These are phyloP conservation scores for Macrophya alboannulata DNA, from an alignment of 2,888 invertebrate species.

Conservation along the genomic window DNA sequence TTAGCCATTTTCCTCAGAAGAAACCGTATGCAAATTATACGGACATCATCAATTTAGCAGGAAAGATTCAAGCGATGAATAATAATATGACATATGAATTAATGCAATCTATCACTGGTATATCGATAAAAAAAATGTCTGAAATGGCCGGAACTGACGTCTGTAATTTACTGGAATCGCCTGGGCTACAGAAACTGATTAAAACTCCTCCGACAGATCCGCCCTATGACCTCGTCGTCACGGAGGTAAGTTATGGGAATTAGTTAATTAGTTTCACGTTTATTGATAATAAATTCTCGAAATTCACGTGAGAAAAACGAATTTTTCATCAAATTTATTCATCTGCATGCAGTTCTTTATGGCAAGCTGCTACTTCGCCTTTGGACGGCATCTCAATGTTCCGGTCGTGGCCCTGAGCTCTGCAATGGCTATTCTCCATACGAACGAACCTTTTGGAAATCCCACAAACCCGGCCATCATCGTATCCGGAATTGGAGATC, in stretches of 20 bases:
- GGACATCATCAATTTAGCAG: conserved; percentile 64
- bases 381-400: conserved; percentile 70
- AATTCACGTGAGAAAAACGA: not conserved
- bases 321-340: conserved; percentile 4
- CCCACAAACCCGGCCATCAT: conserved; percentile 67
- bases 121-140: conserved; percentile 21
- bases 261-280: not conserved
- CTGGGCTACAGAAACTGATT: conserved; percentile 63
- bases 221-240: conserved; percentile 69
- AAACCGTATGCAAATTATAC: conserved; percentile 71
- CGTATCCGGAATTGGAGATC: conserved; percentile 65
- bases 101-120: not conserved
- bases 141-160: conserved; percentile 44
- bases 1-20: conserved; percentile 73
- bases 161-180: conserved; percentile 61
- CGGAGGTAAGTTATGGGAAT: conserved; percentile 65
- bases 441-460: conserved; percentile 67
- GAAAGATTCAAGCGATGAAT: conserved; percentile 61
- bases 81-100: conserved; percentile 70
- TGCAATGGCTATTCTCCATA: conserved; percentile 70
- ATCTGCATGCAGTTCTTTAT: conserved; percentile 67
- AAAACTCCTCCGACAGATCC: conserved; percentile 67
- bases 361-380: conserved; percentile 70
- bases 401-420: conserved; percentile 69
- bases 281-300: not conserved